A percentile compares a stretch with the other conserved stretches of the same genome.
These are phyloP conservation scores for Dipodomys spectabilis DNA, from an alignment of 2,113 vertebrate genomes.

Conservation along the genomic window DNA sequence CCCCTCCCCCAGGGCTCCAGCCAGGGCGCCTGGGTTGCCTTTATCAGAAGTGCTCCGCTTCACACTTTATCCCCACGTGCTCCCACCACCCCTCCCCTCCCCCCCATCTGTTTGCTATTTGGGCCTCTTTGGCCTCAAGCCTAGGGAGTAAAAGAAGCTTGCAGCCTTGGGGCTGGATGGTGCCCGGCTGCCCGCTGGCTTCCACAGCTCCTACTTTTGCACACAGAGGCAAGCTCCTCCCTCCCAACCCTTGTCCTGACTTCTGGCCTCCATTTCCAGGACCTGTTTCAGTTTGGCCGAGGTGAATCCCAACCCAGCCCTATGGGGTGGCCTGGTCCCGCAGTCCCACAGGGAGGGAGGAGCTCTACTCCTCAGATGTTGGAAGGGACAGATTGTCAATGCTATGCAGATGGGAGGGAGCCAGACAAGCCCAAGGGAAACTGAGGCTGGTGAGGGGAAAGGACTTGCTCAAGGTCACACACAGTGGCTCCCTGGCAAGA, in stretches of 20 bases:
- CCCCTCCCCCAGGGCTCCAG: neutral
- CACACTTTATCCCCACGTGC: neutral
- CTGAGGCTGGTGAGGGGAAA: neutral
- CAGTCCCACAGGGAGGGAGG: neutral
- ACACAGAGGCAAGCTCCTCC: neutral
- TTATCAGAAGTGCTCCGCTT: neutral
- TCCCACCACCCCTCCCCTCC: too few relatives aligned
- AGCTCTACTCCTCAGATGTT: neutral
- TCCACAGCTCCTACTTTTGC: neutral
- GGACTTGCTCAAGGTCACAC: neutral
- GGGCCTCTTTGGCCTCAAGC: conserved; percentile 32
- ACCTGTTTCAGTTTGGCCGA: too few relatives aligned
- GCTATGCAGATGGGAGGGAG: neutral
- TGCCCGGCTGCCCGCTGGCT: neutral
- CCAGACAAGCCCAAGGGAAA: neutral
- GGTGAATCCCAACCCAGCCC: neutral
- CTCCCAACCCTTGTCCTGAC: neutral
- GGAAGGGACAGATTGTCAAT: neutral
- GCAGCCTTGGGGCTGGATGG: neutral
- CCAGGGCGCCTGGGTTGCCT: neutral
- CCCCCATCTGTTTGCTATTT: neutral
- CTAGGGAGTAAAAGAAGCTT: neutral
- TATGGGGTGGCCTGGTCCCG: neutral
- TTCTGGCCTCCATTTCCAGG: neutral
- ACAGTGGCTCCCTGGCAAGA: neutral